Evolutionary conservation across 2,113 vertebrate genomes (phyloP).

Genomic region (Sinocyclocheilus grahami): DNA sequence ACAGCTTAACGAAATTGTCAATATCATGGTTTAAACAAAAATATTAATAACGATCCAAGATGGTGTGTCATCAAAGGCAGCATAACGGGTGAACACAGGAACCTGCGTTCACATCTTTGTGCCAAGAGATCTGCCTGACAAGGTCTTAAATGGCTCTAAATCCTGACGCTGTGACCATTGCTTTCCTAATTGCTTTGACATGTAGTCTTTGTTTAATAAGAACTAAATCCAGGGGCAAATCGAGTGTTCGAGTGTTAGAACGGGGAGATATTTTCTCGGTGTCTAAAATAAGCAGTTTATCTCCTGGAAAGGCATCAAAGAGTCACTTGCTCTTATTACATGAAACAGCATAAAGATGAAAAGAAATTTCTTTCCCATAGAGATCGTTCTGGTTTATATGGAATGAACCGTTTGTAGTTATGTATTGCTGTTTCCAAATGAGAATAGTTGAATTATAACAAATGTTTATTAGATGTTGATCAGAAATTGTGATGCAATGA

Average conservation of each 20-base stretch:
- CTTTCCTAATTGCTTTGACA: conserved; percentile 65
- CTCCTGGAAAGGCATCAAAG: conserved; percentile 58
- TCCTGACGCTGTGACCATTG: conserved; percentile 46
- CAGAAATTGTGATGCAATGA: neutral
- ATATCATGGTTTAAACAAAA: neutral
- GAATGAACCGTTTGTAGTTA: neutral
- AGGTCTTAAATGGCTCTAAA: conserved; percentile 57
- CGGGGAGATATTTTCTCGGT: conserved; percentile 22
- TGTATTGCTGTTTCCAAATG: neutral
- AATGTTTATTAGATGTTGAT: neutral
- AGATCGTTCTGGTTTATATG: conserved; percentile 35
- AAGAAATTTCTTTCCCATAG: conserved; percentile 53
- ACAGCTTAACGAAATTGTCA: neutral
- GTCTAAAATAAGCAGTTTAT: conserved; percentile 63
- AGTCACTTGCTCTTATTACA: conserved; percentile 43
- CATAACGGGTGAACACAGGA: neutral
- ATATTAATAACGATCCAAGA: conserved; percentile 6
- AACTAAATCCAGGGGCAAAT: conserved; percentile 53
- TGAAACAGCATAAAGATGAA: conserved; percentile 55
- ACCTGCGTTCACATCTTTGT: neutral
- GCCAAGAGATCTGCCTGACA: conserved; percentile 50
- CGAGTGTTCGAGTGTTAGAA: conserved; percentile 57
- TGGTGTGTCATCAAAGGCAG: conserved; percentile 1
- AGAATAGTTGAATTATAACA: neutral
- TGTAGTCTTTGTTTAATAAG: conserved; percentile 58